Percentiles rank a stretch among this genome's conserved stretches.
phyloP scores from a whole-genome alignment of 37 sponge, comb jelly and placozoan species.

The Oscarella lobularis region DNA sequence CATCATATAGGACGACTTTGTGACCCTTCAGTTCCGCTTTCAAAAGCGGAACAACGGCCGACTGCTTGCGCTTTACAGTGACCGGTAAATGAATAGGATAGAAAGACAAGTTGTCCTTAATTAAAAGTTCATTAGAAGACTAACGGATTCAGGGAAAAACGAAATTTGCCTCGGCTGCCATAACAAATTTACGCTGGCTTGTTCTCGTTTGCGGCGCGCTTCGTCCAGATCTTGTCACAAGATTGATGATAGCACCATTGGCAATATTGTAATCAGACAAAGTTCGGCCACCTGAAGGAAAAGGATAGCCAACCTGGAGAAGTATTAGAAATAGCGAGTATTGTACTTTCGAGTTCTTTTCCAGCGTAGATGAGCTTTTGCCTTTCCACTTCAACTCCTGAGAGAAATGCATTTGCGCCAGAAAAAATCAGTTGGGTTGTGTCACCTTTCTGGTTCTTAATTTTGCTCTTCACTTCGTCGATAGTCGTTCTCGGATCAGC shows the following conservation, averaged over 20 bases:
- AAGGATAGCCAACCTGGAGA: neutral
- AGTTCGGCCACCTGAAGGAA: slow-evolving; percentile 37
- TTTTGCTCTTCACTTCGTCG: neutral
- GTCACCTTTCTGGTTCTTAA: neutral
- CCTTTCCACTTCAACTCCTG: neutral
- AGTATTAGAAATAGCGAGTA: neutral
- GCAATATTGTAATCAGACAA: slow-evolving; percentile 74
- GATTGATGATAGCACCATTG: slow-evolving; percentile 34
- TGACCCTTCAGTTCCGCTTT: slow-evolving; percentile 56
- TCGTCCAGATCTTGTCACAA: slow-evolving; percentile 14
- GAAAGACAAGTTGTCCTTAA: slow-evolving; percentile 69
- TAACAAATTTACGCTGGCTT: neutral
- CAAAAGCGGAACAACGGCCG: slow-evolving; percentile 76
- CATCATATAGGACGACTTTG: slow-evolving; percentile 63
- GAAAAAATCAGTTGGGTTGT: neutral
- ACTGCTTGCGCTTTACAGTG: slow-evolving; percentile 81
- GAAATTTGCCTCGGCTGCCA: slow-evolving; percentile 7
- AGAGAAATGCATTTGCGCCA: neutral
- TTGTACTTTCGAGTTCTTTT: neutral
- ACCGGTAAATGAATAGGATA: slow-evolving; percentile 60
- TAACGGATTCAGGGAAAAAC: neutral
- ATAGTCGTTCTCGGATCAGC: neutral
- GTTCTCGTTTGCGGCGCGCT: neutral
- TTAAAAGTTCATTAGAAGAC: slow-evolving; percentile 50
- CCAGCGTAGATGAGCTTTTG: slow-evolving; percentile 1